Base-by-base conservation (phyloP, 1,140 invertebrate genomes). In the Helicorthomorpha holstii region DNA sequence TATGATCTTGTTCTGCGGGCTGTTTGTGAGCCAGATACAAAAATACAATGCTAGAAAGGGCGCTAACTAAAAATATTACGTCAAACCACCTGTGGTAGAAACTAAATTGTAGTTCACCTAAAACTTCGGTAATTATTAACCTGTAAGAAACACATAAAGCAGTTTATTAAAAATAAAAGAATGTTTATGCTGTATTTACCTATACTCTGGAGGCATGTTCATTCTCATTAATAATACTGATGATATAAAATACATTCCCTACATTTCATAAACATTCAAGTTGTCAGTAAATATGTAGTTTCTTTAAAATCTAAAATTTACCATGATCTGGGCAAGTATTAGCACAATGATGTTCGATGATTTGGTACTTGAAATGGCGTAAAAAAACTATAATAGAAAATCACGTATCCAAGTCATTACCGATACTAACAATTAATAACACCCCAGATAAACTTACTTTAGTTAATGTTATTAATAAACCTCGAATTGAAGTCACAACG, bases 61-160 rank as follows among this genome's bases (percentile, higher is more conserved):
- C 95, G 60, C 90, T 95, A 26, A 99, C 83, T 48, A 99, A 75
- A 69, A 99, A 99, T 67, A 99, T 99, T 0, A 98, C 93, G 72
- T 99, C 96, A 70, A 98, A 99, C 96, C 96, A 99, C 48, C 96
- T 78, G 70, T 99, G 96, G 67, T 99, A 99, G 74, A 99, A 99
- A 66, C 93, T 97, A 62, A 99, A 99, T 66, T 99, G 93, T 50
- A 99, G 69, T 66, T 97, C 93, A 4, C 95, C 95, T 0, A 98
- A 69, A 0, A 98, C 94, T 75, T 98, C 85, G 0, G 94, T 98
- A 53, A 99, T 95, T 54, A 99, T 98, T 41, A 82, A 83, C 24
- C 94, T 73, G 60, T 50, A 67, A 63, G 21, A 26, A 29, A 42
- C n/a, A 21, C 24, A 4, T 50, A 52, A 54, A 49, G 44, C 21